Conservation (phyloP, 2,797 vertebrate genomes). For the Calcarius lapponicus region DNA sequence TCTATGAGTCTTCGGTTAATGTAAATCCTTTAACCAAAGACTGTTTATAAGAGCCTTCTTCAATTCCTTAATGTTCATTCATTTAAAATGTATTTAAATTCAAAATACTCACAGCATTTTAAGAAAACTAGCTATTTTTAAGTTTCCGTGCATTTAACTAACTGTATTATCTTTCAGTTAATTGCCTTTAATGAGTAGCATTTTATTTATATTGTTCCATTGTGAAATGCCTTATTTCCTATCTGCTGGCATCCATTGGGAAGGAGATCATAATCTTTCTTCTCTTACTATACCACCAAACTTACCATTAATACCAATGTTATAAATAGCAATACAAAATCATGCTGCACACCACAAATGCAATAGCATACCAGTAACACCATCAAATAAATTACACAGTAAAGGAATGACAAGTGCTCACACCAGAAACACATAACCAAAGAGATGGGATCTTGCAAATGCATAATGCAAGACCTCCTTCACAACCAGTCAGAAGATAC, state of each 20-base stretch:
- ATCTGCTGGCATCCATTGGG: background rate
- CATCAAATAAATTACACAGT: background rate
- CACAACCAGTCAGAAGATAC: background rate
- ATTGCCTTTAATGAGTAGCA: background rate
- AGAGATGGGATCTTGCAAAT: background rate
- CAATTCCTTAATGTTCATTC: background rate
- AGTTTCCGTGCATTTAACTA: background rate
- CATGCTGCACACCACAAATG: background rate
- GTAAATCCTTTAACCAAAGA: background rate
- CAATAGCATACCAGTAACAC: background rate
- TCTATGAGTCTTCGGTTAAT: background rate
- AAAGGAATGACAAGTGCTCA: background rate
- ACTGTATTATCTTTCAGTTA: conserved; percentile 35
- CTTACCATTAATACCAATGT: background rate
- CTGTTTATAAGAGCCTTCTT: background rate
- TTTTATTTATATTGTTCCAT: conserved; percentile 31
- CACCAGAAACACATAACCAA: background rate
- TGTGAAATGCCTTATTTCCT: conserved; percentile 20
- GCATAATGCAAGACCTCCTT: background rate
- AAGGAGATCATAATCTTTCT: conserved; percentile 32
- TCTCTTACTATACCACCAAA: background rate
- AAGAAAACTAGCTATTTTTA: background rate
- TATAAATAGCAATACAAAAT: conserved; percentile 9
- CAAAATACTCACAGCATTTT: background rate
- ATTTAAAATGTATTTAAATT: background rate